A percentile compares a stretch with the other conserved stretches of the same genome.
These are phyloP conservation scores for Hylaeus anthracinus DNA, from an alignment of 1,140 invertebrate species.

Conservation along the genomic window DNA sequence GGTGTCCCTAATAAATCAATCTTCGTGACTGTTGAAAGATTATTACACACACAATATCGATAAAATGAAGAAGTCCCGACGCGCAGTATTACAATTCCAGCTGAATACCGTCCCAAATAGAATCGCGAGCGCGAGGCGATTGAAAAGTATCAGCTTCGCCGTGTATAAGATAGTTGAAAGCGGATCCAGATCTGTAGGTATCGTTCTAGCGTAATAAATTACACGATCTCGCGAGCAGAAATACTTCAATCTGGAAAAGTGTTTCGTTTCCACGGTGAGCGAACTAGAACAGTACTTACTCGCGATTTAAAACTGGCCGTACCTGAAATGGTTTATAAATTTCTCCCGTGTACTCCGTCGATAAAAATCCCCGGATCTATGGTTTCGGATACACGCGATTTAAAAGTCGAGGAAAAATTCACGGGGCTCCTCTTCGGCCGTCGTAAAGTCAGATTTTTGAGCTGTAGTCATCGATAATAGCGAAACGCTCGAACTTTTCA, in stretches of 20 bases:
- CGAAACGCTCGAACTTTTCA: slow-evolving; percentile 23
- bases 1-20: too few species aligned
- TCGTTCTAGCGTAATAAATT: not conserved
- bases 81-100: not conserved
- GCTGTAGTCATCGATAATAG: slow-evolving; percentile 42
- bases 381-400: not conserved
- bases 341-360: not conserved
- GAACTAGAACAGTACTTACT: not conserved
- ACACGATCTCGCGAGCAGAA: not conserved
- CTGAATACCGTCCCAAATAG: not conserved
- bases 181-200: not conserved
- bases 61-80: too few species aligned
- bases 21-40: too few species aligned
- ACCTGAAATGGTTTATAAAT: slow-evolving; percentile 28
- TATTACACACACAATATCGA: too few species aligned
- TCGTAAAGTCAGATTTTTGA: slow-evolving; percentile 53
- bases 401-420: slow-evolving; percentile 13
- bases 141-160: not conserved
- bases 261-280: not conserved
- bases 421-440: not conserved
- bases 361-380: slow-evolving; percentile 21
- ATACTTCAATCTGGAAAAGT: not conserved
- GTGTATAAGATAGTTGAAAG: slow-evolving; percentile 5
- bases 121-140: not conserved
- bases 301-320: not conserved